Base-by-base conservation (phyloP, 2,888 invertebrate genomes). In the Drosophila rubida region DNA sequence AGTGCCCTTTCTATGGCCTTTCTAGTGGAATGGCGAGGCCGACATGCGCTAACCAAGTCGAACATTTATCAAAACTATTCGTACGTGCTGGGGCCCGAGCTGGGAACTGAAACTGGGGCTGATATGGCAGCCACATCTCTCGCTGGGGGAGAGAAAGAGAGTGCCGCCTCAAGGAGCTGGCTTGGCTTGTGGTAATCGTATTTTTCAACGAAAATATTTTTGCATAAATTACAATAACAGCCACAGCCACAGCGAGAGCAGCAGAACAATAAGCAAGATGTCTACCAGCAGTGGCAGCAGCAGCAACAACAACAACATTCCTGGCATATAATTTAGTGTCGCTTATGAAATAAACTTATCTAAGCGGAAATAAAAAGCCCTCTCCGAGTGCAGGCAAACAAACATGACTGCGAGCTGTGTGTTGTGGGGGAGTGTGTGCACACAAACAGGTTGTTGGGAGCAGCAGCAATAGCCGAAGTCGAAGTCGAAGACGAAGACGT, bases 331-430 rank as follows among this genome's bases (percentile, higher is more conserved):
- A 88, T 88, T 88, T 88, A 88, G 87, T 87, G 88, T 85, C 88
- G 87, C 77, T 86, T 84, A 87, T 87, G 87, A 88, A 88, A 86
- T 87, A 79, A 88, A 88, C 83, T 87, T 87, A 87, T 86, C 87
- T 87, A 81, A 87, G 86, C 86, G 87, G 86, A 87, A 87, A 85
- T 87, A 87, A 78, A 85, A 72, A 70, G 65, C 54, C 64, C 53
- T 54, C 42, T 55, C 49, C 48, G 35, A 25, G 19, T 55, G 39
- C 35, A 30, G 30, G n/a, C n/a, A 11, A 11, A 32, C 44, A 22
- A 39, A 41, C 14, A 42, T 37, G 30, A 11, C 42, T 49, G 48
- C 62, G 45, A 51, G n/a, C n/a, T n/a, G n/a, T 19, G 19, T 19
- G 63, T 69, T 68, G 53, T 68, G 70, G 54, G 67, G 50, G 71